A percentile compares a stretch with the other conserved stretches of the same genome.
phyloP scores from a whole-genome alignment of 2,113 vertebrate species.

The Toxotes jaculatrix region DNA sequence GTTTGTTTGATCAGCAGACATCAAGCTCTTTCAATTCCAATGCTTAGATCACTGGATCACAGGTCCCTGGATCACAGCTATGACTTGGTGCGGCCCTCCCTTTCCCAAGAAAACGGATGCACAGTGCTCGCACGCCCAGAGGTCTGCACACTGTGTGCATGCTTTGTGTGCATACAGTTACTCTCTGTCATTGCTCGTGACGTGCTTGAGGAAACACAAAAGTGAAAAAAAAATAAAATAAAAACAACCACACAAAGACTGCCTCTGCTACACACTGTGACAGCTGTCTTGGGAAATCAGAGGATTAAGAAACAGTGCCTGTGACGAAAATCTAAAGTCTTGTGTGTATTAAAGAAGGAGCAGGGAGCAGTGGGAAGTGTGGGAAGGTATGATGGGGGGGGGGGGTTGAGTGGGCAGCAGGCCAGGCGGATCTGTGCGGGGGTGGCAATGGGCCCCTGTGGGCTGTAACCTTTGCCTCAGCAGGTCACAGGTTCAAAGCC shows the following conservation, averaged over 20 bases:
- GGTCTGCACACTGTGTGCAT: slow-evolving; percentile 4
- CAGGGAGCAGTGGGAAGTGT: not conserved
- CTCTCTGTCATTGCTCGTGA: not conserved
- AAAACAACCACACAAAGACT: not conserved
- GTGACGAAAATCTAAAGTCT: not conserved
- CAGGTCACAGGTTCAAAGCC: slow-evolving; percentile 51
- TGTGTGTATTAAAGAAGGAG: slow-evolving; percentile 19
- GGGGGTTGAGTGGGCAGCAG: not conserved
- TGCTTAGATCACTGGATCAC: slow-evolving; percentile 12
- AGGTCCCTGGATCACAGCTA: not conserved
- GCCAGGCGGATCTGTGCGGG: slow-evolving; percentile 27
- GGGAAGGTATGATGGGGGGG: not conserved
- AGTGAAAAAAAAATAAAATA: not conserved
- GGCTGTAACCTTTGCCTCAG: slow-evolving; percentile 40
- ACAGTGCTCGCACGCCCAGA: slow-evolving; percentile 18
- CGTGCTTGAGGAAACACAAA: not conserved
- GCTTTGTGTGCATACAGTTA: not conserved
- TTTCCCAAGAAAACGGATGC: not conserved
- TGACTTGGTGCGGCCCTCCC: not conserved
- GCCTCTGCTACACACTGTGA: slow-evolving; percentile 8
- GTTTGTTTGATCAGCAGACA: not conserved
- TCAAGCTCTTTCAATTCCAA: not conserved
- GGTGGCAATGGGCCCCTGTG: slow-evolving; percentile 35
- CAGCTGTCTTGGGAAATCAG: slow-evolving; percentile 12
- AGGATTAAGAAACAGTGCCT: slow-evolving; percentile 4